Evolutionary conservation across 2,113 vertebrate genomes (phyloP).

Genomic region (Emydura subglobosa): DNA sequence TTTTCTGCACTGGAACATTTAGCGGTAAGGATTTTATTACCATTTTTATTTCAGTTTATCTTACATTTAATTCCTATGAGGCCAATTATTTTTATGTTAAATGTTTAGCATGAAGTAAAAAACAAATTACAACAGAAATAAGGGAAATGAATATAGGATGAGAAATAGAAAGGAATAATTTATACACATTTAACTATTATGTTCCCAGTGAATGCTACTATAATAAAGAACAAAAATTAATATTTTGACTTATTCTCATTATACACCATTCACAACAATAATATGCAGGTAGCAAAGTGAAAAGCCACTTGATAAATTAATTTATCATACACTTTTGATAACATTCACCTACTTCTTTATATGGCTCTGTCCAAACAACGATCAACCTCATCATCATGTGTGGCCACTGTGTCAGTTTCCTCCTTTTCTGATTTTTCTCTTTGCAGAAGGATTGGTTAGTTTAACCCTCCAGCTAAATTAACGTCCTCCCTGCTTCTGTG

Average conservation of each 20-base stretch:
- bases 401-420: background rate
- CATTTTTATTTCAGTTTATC: background rate
- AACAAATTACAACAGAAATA: background rate
- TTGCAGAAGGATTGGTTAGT: background rate
- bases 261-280: background rate
- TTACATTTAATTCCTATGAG: background rate
- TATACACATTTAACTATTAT: background rate
- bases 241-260: background rate
- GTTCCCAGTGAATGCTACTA: background rate
- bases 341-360: background rate
- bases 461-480: background rate
- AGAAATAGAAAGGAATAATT: background rate
- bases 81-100: background rate
- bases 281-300: background rate
- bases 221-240: background rate
- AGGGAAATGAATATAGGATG: background rate
- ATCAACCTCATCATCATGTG: background rate
- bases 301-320: background rate
- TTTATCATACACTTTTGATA: background rate
- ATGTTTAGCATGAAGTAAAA: background rate
- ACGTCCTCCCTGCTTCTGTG: background rate
- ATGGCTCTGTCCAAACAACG: background rate
- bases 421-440: background rate
- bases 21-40: background rate
- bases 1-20: background rate